A percentile compares a stretch with the other conserved stretches of the same genome.
These are phyloP conservation scores for Diplodus sargus DNA, from an alignment of 2,797 vertebrate genomes.

Conservation along the genomic window DNA sequence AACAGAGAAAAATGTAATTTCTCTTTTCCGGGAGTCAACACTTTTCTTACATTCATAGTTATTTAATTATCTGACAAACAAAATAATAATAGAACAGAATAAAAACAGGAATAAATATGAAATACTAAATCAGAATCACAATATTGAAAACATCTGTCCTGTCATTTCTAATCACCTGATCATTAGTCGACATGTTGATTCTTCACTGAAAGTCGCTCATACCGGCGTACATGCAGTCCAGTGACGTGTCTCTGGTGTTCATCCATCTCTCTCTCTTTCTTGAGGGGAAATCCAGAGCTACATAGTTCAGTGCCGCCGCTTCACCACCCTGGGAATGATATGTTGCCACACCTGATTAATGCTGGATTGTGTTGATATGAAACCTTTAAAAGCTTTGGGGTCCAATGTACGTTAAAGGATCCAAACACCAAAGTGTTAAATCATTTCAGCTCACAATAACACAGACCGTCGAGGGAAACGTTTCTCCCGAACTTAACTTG, in stretches of 20 bases:
- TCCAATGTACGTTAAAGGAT: neutral
- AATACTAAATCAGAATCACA: neutral
- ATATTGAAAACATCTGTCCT: neutral
- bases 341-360: neutral
- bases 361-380: accelerated
- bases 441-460: no score
- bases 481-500: no score
- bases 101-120: neutral
- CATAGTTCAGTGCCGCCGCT: constrained; percentile 17
- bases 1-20: neutral
- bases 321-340: constrained; percentile 35
- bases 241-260: constrained; percentile 1
- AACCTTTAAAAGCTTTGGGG: neutral
- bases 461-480: no score
- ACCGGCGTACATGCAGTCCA: constrained; percentile 40
- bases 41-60: neutral
- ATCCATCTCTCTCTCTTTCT: constrained; percentile 18
- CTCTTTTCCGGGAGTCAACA: neutral
- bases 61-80: neutral
- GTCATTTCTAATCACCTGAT: no score
- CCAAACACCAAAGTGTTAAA: no score
- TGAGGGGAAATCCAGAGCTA: constrained; percentile 43
- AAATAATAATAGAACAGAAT: neutral
- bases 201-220: constrained; percentile 4
- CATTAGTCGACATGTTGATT: neutral